phyloP scores from a whole-genome alignment of 2,113 vertebrate species.

The Corvus moneduloides region DNA sequence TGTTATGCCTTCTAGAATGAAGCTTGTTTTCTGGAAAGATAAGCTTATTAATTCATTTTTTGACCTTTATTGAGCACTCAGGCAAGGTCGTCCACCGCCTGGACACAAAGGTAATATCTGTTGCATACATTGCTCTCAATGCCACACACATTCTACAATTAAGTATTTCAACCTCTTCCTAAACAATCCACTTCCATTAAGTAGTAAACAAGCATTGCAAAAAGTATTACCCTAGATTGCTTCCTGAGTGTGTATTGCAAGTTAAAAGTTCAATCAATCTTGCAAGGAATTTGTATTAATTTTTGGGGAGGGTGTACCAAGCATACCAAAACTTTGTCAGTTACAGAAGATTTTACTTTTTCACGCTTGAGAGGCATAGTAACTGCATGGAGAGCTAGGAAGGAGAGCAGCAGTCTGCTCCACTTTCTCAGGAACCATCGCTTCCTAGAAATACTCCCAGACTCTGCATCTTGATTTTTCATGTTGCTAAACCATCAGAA shows the following conservation, averaged over 20 bases:
- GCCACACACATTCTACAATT: background rate
- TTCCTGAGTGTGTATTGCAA: background rate
- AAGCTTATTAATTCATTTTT: conserved; percentile 55
- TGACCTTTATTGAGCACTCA: conserved; percentile 47
- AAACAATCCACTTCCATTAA: background rate
- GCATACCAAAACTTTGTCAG: background rate
- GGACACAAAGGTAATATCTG: background rate
- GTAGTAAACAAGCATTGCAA: background rate
- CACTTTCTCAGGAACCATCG: accelerated
- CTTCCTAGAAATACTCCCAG: background rate
- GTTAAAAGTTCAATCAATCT: background rate
- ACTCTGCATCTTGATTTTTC: background rate
- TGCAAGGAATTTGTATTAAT: background rate
- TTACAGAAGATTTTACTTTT: background rate
- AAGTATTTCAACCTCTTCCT: background rate
- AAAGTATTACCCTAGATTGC: background rate
- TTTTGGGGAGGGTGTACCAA: background rate
- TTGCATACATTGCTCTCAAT: background rate
- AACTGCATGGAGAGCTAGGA: background rate
- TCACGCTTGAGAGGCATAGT: background rate
- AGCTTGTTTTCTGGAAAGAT: conserved; percentile 59
- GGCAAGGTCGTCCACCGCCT: conserved; percentile 6
- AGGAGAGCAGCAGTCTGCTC: background rate
- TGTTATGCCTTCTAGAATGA: conserved; percentile 40
- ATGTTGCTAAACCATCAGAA: background rate